Base-by-base conservation (phyloP, 1,140 invertebrate genomes). In the Drosophila trapezifrons region DNA sequence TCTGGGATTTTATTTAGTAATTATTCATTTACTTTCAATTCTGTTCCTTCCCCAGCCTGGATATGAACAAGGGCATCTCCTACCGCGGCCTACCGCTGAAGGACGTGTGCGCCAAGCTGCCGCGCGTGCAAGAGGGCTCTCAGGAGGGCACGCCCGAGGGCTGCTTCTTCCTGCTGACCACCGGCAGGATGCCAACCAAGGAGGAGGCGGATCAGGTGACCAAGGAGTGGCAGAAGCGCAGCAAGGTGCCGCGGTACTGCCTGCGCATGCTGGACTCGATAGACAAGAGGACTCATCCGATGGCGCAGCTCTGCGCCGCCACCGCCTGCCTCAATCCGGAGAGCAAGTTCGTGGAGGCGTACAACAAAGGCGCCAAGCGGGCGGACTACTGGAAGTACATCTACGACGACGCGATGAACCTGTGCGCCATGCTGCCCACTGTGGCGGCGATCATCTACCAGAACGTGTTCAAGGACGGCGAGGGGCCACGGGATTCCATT, bases 381-480 rank as follows among this genome's bases (percentile, higher is more conserved):
- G 12, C 32, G 0, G 71, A 78, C n/a, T 90, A 87, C 56, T 91
- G 83, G 78, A 96, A 99, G 94, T 95, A 95, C 80, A 93, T 95
- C 1, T 98, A 97, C 93, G 98, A 99, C 93, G 98, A 99, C 92
- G 93, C 96, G 1, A 98, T 99, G 96, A 96, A 98, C 92, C 92
- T 99, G 67, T 98, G 98, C 87, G 98, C 98, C 27, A 98, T 98
- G 92, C 92, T 99, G 66, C 97, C 97, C 1, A 96, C 97, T 10
- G 95, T 99, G 10, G 98, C 98, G 12, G 97, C 98, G 0, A 96
- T 96, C 0, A 99, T 99, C 70, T 99, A 99, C 92, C 94, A 95
- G 62, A 98, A 98, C 91, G 93, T 96, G 10, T 98, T 96, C 93
- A 93, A 95, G 65, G 96, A 96, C 77, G 97, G 97, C 38, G 96